phyloP scores from a whole-genome alignment of 2,113 vertebrate species.

The Campylorhamphus procurvoides region DNA sequence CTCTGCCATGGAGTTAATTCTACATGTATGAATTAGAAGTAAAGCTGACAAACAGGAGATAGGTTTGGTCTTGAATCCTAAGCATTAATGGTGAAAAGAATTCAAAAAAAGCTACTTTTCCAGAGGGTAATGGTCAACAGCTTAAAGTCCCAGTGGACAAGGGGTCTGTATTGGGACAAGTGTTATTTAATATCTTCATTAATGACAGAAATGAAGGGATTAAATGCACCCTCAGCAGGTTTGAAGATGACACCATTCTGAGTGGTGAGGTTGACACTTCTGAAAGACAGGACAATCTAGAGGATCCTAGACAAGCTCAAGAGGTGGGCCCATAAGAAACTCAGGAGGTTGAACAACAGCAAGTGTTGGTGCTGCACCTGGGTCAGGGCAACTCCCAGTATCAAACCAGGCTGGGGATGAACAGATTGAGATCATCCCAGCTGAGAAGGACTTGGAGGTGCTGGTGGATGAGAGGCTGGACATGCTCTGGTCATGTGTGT shows the following conservation, averaged over 20 bases:
- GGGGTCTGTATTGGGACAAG: neutral
- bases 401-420: neutral
- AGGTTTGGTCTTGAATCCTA: neutral
- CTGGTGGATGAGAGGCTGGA: neutral
- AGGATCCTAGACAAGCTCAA: neutral
- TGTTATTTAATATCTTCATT: neutral
- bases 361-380: neutral
- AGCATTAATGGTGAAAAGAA: neutral
- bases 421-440: neutral
- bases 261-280: neutral
- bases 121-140: neutral
- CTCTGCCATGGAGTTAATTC: neutral
- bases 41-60: neutral
- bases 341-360: neutral
- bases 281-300: neutral
- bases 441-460: neutral
- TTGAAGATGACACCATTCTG: neutral
- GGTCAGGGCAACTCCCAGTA: neutral
- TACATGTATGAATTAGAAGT: neutral
- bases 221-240: accelerated
- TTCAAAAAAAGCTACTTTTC: neutral
- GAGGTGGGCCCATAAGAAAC: neutral
- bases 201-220: neutral
- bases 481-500: neutral
- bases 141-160: neutral